Evolutionary conservation across 1,140 invertebrate genomes (phyloP).

Genomic region (Saccostrea cuccullata): DNA sequence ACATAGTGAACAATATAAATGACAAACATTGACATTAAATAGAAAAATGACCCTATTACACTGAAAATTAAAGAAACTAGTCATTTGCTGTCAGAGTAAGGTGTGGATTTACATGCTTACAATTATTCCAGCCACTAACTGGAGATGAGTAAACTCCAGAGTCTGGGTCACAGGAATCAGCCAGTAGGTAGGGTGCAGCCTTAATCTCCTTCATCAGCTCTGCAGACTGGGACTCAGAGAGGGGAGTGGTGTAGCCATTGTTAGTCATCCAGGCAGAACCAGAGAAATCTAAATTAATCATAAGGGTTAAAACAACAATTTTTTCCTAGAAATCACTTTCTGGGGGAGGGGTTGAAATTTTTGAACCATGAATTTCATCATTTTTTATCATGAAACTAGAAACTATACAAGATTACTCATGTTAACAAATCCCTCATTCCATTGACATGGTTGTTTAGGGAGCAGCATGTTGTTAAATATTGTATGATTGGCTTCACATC

Average conservation of each 20-base stretch:
- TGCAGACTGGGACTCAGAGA: background rate
- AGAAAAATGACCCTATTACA: too few species aligned
- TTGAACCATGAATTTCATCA: too few species aligned
- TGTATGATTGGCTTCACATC: constrained; percentile 9
- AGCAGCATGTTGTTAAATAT: constrained; percentile 38
- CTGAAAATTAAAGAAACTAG: too few species aligned
- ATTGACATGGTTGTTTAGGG: constrained; percentile 37
- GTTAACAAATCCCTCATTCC: constrained; percentile 39
- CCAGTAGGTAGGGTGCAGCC: background rate
- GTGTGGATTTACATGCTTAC: background rate
- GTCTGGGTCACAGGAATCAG: background rate
- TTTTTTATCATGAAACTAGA: too few species aligned
- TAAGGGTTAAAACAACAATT: too few species aligned
- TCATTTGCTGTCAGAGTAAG: too few species aligned
- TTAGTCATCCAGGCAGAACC: constrained; percentile 5
- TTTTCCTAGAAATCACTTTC: too few species aligned
- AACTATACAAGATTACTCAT: background rate
- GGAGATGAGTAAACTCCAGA: background rate
- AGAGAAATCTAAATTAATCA: background rate
- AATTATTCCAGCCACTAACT: constrained; percentile 6
- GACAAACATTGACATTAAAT: too few species aligned
- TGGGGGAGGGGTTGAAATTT: too few species aligned
- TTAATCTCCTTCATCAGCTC: background rate
- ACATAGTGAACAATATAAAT: background rate
- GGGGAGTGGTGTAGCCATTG: constrained; percentile 23